Evolutionary conservation across 2,113 vertebrate species (phyloP).

Genomic region (Rostratula benghalensis): DNA sequence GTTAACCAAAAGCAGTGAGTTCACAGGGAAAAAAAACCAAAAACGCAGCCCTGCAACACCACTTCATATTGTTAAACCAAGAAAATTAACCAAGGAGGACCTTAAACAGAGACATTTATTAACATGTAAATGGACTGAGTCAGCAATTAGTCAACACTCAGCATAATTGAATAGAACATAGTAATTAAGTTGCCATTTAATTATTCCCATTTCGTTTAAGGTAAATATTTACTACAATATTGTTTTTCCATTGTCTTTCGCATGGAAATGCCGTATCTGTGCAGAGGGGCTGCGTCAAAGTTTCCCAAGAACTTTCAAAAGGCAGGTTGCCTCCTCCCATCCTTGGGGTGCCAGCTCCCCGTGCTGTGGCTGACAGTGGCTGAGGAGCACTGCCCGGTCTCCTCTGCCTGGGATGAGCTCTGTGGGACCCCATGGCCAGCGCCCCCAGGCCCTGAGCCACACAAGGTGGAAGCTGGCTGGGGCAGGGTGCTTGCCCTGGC

Average conservation of each 20-base stretch:
- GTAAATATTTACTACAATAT: slow-evolving; percentile 41
- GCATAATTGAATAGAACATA: slow-evolving; percentile 50
- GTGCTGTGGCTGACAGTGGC: background rate
- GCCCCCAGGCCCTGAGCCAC: background rate
- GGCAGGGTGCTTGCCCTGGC: rapidly evolving
- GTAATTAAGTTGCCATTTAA: slow-evolving; percentile 51
- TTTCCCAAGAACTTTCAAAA: slow-evolving; percentile 9
- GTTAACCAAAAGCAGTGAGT: background rate
- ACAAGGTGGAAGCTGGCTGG: rapidly evolving
- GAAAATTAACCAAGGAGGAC: slow-evolving; percentile 26
- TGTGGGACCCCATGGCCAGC: rapidly evolving
- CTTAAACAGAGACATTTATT: slow-evolving; percentile 48
- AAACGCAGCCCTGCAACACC: background rate
- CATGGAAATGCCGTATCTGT: background rate
- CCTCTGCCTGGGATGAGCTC: background rate
- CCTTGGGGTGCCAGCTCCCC: rapidly evolving
- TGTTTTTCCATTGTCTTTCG: background rate
- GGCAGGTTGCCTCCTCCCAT: background rate
- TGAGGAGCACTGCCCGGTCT: rapidly evolving
- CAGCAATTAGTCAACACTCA: slow-evolving; percentile 63
- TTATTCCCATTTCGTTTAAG: slow-evolving; percentile 30
- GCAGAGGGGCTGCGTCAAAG: background rate
- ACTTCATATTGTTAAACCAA: background rate
- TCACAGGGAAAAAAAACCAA: background rate
- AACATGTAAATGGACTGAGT: slow-evolving; percentile 65